Percentiles rank a stretch among this genome's conserved stretches.
Conservation (phyloP, 1,140 invertebrate species). For the Heliconius nattereri region DNA sequence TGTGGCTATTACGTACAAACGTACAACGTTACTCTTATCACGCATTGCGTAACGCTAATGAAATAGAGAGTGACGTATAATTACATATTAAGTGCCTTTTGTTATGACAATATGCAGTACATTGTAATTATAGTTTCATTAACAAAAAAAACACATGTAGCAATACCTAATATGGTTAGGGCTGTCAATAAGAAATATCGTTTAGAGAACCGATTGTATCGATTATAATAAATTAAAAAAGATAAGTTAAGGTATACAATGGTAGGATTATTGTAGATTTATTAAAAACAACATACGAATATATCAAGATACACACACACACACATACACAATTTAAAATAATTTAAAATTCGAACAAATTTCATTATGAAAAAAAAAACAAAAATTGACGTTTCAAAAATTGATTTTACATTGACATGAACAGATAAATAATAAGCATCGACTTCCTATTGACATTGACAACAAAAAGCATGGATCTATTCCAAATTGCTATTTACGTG, state of each 20-base stretch:
- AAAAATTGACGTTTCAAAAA: background rate
- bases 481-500: constrained; percentile 73
- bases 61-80: constrained; percentile 56
- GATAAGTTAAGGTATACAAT: background rate
- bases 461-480: constrained; percentile 67
- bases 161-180: constrained; percentile 37
- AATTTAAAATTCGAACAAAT: background rate
- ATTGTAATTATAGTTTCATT: constrained; percentile 53
- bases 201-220: background rate
- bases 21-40: constrained; percentile 32
- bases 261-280: no score
- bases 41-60: constrained; percentile 41
- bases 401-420: constrained; percentile 41
- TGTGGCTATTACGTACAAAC: constrained; percentile 25
- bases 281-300: background rate
- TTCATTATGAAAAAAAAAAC: background rate
- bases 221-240: background rate
- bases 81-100: constrained; percentile 58
- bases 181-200: constrained; percentile 26
- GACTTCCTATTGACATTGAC: constrained; percentile 50
- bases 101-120: constrained; percentile 55
- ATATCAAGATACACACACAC: no score
- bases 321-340: background rate
- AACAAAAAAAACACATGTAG: constrained; percentile 47
- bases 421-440: constrained; percentile 11